Base-by-base conservation (phyloP, 2,113 vertebrate species). In the Cavia porcellus region DNA sequence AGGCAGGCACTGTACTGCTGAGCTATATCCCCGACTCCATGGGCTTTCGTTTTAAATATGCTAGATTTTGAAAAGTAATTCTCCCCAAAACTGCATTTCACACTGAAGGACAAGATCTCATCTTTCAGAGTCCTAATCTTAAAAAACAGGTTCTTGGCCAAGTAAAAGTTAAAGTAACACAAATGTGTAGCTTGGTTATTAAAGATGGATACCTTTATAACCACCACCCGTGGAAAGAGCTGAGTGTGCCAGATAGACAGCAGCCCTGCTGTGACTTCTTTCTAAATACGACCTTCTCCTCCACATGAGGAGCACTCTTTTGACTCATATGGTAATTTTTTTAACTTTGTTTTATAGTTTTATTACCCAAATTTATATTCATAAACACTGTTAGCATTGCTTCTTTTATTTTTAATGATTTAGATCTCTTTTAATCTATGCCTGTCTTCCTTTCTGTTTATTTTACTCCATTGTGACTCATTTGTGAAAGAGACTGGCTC, bases 1-100 rank as follows among this genome's bases (percentile, higher is more conserved):
- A 57, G 17, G 55, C 55, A 57, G 55, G 17, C 55, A 15, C 55
- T 57, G 55, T 57, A 17, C 17, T 19, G 55, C 55, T 57, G 55
- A 57, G 55, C 17, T 57, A 19, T 57, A 57, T 57, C 17, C 55
- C 15, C 10, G 17, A 5, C 55, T 15, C 55, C 15, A 57, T 57
- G 55, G 61, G 72, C 82, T 86, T 94, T 92, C 45, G 4, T 94
- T 95, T 89, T n/a, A 61, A 80, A 57, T 79, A 89, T 92, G 64
- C 30, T n/a, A 74, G 32, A 0, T 66, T 83, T 96, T 95, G 42
- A 79, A 93, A 95, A n/a, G 57, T 7, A 74, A 66, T 88, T 90
- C 81, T 97, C 42, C 47, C 7, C 30, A 66, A 77, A 86, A 85
- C 35, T 68, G 1, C 30, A n/a, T 77, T 88, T 72, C 45, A 88